A percentile compares a stretch with the other conserved stretches of the same genome.
Conservation (phyloP, 2,888 invertebrate species). For the Rambutsinella grinnellia region DNA sequence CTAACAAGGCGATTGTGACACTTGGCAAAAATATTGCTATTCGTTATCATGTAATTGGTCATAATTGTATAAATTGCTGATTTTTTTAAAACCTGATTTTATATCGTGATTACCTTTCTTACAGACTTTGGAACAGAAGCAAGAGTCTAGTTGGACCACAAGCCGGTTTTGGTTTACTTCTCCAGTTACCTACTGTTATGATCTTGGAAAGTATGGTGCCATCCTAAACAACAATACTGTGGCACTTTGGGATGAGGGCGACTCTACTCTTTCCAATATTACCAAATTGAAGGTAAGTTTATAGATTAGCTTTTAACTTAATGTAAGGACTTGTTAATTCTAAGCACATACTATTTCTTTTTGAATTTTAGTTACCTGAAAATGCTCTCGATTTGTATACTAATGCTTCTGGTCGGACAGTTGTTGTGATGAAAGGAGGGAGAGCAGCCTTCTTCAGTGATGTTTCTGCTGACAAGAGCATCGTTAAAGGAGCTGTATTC, state of each 20-base stretch:
- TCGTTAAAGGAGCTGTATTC: slow-evolving; percentile 5
- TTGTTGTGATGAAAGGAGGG: slow-evolving; percentile 60
- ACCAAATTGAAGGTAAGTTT: slow-evolving; percentile 58
- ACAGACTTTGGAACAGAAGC: slow-evolving; percentile 62
- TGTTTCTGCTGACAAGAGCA: slow-evolving; percentile 14
- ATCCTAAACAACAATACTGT: slow-evolving; percentile 55
- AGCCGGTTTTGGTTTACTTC: slow-evolving; percentile 64
- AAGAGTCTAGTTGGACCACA: slow-evolving; percentile 62
- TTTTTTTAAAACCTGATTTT: neutral
- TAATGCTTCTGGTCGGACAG: slow-evolving; percentile 44
- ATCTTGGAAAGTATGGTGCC: slow-evolving; percentile 62
- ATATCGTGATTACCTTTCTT: neutral
- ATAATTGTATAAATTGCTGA: too few relatives aligned
- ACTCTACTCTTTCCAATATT: slow-evolving; percentile 42
- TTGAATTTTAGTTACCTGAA: slow-evolving; percentile 46
- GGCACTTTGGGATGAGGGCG: slow-evolving; percentile 61
- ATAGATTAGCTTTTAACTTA: neutral
- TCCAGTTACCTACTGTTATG: slow-evolving; percentile 60
- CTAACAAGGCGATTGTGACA: slow-evolving; percentile 59
- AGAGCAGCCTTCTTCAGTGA: slow-evolving; percentile 23
- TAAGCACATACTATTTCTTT: neutral
- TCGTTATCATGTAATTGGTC: slow-evolving; percentile 63
- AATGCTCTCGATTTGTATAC: slow-evolving; percentile 44
- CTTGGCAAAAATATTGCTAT: slow-evolving; percentile 64
- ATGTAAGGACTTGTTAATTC: too few relatives aligned